Conservation (phyloP, 2,797 vertebrate species). For the Pristis pectinata region DNA sequence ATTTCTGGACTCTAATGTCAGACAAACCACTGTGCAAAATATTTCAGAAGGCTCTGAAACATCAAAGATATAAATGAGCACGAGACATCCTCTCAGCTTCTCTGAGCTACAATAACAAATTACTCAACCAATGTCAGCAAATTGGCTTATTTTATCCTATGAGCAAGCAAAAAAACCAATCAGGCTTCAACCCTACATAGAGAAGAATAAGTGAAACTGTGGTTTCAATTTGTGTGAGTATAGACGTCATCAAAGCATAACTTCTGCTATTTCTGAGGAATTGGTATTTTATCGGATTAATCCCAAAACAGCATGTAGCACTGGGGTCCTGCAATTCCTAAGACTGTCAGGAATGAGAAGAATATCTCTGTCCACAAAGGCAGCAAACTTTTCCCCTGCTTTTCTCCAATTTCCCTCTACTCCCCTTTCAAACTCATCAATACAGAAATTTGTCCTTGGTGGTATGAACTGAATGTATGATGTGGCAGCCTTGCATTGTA, state of each 20-base stretch:
- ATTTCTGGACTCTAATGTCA: background rate
- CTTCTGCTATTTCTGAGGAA: background rate
- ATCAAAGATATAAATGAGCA: background rate
- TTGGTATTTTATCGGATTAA: background rate
- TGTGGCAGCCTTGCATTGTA: too few relatives aligned
- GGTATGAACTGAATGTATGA: too few relatives aligned
- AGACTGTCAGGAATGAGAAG: background rate
- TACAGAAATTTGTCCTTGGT: too few relatives aligned
- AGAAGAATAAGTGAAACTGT: background rate
- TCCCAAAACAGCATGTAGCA: background rate
- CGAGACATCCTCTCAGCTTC: background rate
- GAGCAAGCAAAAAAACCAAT: background rate
- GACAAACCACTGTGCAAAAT: background rate
- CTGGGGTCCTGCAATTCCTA: background rate
- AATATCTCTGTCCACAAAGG: background rate
- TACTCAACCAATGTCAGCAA: background rate
- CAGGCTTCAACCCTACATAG: background rate
- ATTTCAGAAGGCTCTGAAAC: background rate
- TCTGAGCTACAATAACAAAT: background rate
- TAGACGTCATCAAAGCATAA: background rate
- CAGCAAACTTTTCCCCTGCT: too few relatives aligned
- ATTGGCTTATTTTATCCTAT: background rate
- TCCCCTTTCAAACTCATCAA: too few relatives aligned
- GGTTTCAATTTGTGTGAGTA: background rate
- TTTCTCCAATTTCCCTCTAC: too few relatives aligned